Percentiles rank a stretch among this genome's conserved stretches.
Evolutionary conservation across 2,888 invertebrate genomes (phyloP).

Genomic region (Agriopis aurantiaria): DNA sequence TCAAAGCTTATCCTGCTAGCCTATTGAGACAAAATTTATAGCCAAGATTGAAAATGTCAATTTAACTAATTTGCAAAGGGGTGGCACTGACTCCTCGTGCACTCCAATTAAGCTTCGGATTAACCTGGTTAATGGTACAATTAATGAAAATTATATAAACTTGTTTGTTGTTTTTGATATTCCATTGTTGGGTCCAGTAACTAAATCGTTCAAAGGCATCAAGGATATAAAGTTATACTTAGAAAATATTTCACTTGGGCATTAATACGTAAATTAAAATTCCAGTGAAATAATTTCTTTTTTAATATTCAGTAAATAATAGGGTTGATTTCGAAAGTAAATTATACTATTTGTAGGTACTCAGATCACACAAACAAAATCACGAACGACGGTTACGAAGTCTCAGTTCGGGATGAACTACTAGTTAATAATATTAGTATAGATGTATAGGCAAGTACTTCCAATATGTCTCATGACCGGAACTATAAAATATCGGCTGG

Average conservation of each 20-base stretch:
- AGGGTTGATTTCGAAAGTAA: no score
- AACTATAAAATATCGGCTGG: slow-evolving; percentile 4
- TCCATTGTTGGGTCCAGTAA: neutral
- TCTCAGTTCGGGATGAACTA: no score
- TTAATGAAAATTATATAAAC: slow-evolving; percentile 5
- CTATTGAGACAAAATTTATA: slow-evolving; percentile 12
- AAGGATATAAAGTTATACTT: no score
- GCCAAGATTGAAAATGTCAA: slow-evolving; percentile 20
- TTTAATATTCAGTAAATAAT: no score
- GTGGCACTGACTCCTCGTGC: slow-evolving; percentile 13
- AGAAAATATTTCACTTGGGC: no score
- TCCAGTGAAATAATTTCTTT: no score
- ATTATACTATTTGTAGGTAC: no score
- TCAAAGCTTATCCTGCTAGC: slow-evolving; percentile 7
- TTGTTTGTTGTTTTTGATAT: neutral
- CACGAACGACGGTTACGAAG: no score
- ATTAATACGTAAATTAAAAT: no score
- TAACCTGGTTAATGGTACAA: slow-evolving; percentile 15
- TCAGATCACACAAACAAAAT: no score
- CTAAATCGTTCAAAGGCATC: neutral
- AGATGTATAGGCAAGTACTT: neutral
- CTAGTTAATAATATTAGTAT: no score
- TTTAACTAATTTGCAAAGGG: slow-evolving; percentile 16
- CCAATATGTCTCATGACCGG: slow-evolving; percentile 1
- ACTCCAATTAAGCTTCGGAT: slow-evolving; percentile 10